phyloP scores from a whole-genome alignment of 2,888 invertebrate species.

The Scaptomyza caliginosa region DNA sequence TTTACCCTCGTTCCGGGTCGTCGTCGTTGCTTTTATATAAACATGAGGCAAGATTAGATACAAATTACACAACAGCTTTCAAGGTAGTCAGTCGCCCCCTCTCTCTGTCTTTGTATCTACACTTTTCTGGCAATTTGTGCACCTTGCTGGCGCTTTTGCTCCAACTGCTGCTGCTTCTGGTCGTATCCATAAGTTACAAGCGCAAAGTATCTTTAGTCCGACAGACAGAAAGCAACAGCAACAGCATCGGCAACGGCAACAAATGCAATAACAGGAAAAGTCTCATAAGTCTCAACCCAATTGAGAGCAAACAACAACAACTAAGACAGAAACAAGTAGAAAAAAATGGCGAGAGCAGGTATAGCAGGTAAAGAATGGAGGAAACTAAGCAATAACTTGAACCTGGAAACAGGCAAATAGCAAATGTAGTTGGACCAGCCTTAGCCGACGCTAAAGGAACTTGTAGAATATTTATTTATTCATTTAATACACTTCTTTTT shows the following conservation, averaged over 20 bases:
- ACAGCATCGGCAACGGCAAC: constrained; percentile 24
- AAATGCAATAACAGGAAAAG: constrained; percentile 75
- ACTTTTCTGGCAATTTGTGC: constrained; percentile 23
- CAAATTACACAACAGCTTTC: constrained; percentile 77
- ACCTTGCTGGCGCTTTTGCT: constrained; percentile 32
- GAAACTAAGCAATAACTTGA: constrained; percentile 18
- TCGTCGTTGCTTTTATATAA: constrained; percentile 75
- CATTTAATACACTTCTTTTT: constrained; percentile 71
- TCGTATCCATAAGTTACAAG: constrained; percentile 73
- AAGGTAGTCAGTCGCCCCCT: constrained; percentile 54
- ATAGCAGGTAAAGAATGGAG: background rate
- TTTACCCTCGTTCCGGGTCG: constrained; percentile 37
- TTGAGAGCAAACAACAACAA: background rate
- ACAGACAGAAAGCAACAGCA: constrained; percentile 16
- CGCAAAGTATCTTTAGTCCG: constrained; percentile 63
- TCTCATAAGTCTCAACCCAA: constrained; percentile 39
- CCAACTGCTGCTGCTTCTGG: constrained; percentile 23
- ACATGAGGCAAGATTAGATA: constrained; percentile 80
- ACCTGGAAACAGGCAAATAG: constrained; percentile 19
- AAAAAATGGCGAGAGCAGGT: constrained; percentile 11
- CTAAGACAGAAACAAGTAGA: background rate
- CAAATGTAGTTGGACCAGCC: constrained; percentile 1
- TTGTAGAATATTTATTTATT: constrained; percentile 72
- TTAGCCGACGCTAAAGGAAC: background rate
- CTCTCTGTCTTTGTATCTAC: background rate